Percentiles rank a stretch among this genome's conserved stretches.
Evolutionary conservation across 2,888 invertebrate species (phyloP).

Genomic region (Epinotia bilunana): DNA sequence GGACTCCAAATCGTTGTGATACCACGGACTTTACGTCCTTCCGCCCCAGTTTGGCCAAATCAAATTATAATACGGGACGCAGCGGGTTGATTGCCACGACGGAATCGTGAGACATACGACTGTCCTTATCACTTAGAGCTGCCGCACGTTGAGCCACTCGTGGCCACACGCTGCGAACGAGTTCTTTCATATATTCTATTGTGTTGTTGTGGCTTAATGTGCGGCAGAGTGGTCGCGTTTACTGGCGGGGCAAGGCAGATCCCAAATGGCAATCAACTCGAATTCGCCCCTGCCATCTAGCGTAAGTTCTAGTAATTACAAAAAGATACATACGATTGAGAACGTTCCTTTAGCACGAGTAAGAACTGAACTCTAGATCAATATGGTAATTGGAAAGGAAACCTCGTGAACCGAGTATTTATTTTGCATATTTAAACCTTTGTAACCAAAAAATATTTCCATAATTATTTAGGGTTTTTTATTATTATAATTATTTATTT

Average conservation of each 20-base stretch:
- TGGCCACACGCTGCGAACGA: too few relatives aligned
- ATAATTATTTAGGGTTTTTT: conserved; percentile 64
- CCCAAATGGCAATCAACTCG: conserved; percentile 18
- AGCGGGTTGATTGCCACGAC: conserved; percentile 19
- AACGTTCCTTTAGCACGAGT: conserved; percentile 63
- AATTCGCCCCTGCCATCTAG: conserved; percentile 28
- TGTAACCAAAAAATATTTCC: conserved; percentile 77
- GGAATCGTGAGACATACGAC: background rate
- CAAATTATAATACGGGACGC: conserved; percentile 26
- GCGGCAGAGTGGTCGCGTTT: too few relatives aligned
- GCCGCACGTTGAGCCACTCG: too few relatives aligned
- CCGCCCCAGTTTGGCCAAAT: conserved; percentile 27
- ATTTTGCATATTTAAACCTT: conserved; percentile 68
- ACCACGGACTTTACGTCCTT: conserved; percentile 18
- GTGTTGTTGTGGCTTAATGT: too few relatives aligned
- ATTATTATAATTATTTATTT: conserved; percentile 72
- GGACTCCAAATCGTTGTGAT: conserved; percentile 39
- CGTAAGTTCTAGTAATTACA: conserved; percentile 49
- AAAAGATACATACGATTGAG: conserved; percentile 48
- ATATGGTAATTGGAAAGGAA: conserved; percentile 54
- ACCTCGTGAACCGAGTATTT: conserved; percentile 64
- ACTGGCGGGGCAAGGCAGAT: background rate
- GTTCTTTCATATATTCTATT: too few relatives aligned
- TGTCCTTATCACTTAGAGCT: background rate
- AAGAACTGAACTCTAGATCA: conserved; percentile 53